Conservation (phyloP, 2,113 vertebrate genomes). For the Seriola dumerili region DNA sequence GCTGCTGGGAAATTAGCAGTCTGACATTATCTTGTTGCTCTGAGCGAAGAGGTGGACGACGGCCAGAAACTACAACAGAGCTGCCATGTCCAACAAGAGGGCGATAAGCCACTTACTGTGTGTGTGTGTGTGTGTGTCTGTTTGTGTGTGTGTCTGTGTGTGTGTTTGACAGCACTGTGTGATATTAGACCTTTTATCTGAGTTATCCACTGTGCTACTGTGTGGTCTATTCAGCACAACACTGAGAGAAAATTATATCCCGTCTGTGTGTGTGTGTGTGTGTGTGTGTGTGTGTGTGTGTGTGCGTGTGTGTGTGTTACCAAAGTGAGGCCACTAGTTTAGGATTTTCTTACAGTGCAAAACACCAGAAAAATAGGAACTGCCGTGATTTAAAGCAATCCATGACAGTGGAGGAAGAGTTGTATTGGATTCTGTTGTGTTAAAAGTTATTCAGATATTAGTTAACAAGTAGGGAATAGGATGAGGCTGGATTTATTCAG, state of each 20-base stretch:
- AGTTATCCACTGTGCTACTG: constrained; percentile 1
- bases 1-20: constrained; percentile 51
- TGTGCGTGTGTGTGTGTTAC: too few relatives aligned
- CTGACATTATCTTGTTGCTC: constrained; percentile 69
- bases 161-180: neutral
- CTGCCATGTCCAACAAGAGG: constrained; percentile 28
- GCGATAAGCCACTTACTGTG: constrained; percentile 14
- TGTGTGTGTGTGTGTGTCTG: constrained; percentile 33
- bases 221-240: constrained; percentile 16
- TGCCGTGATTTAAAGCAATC: too few relatives aligned
- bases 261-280: neutral
- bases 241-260: constrained; percentile 11
- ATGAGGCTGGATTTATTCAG: too few relatives aligned
- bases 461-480: too few relatives aligned
- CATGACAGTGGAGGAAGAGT: too few relatives aligned
- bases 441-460: too few relatives aligned
- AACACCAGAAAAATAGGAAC: too few relatives aligned
- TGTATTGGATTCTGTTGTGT: too few relatives aligned
- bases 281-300: neutral
- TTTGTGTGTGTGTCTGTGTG: constrained; percentile 21
- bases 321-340: too few relatives aligned
- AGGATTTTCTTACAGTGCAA: too few relatives aligned
- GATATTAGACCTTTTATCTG: constrained; percentile 35
- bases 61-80: constrained; percentile 48
- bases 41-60: constrained; percentile 40